Percentiles rank a stretch among this genome's conserved stretches.
phyloP scores from a whole-genome alignment of 2,113 vertebrate species.

The Gnathonemus longibarbis region DNA sequence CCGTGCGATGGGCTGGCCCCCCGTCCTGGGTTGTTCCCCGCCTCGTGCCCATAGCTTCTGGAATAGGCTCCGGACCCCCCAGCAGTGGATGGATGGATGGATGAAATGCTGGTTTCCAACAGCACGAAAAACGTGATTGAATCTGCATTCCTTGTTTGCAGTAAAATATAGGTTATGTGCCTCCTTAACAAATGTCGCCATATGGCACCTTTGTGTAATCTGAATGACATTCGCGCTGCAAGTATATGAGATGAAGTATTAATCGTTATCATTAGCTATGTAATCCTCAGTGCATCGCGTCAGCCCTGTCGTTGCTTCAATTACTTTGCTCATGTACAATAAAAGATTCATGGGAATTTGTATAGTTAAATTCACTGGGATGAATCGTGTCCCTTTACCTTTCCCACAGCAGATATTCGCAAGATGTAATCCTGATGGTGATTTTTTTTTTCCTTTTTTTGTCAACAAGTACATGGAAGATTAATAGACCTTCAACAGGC shows the following conservation, averaged over 20 bases:
- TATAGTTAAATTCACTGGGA: conserved; percentile 85
- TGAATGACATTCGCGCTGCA: neutral
- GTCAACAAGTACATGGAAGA: conserved; percentile 82
- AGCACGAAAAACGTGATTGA: neutral
- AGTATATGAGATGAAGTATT: conserved; percentile 52
- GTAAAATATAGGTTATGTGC: neutral
- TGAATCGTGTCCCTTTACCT: conserved; percentile 80
- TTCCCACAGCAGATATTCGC: conserved; percentile 72
- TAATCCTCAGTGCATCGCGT: conserved; percentile 67
- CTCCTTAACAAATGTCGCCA: neutral
- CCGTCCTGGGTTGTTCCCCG: too few species aligned
- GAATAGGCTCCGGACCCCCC: too few species aligned
- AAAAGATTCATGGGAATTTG: conserved; percentile 87
- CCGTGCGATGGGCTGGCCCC: too few species aligned
- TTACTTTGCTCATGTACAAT: conserved; percentile 80
- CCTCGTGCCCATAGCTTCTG: too few species aligned
- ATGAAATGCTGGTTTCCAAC: conserved; percentile 45
- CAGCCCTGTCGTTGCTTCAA: conserved; percentile 60
- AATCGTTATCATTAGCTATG: conserved; percentile 76
- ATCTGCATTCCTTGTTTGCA: neutral
- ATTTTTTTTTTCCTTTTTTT: conserved; percentile 48
- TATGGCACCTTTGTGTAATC: neutral
- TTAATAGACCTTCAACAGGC: conserved; percentile 79
- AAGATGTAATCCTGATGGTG: conserved; percentile 78
- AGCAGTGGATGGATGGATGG: too few species aligned